Conservation (phyloP, 2,113 vertebrate species). For the Larimichthys crocea region DNA sequence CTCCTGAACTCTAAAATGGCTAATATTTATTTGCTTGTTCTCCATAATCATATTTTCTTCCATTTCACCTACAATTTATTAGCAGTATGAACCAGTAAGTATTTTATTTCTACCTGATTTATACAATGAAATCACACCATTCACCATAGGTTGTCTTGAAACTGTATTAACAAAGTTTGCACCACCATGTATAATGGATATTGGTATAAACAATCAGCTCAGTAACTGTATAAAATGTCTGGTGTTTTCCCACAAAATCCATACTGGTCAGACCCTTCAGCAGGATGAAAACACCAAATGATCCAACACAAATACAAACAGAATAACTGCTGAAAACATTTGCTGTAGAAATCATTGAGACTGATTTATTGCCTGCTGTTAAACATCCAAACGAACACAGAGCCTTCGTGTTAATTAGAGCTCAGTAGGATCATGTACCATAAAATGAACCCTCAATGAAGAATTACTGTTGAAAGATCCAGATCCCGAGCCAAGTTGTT, state of each 20-base stretch:
- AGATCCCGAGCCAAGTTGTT: not conserved
- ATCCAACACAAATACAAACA: not conserved
- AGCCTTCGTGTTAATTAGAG: conserved; percentile 17
- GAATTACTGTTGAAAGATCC: conserved; percentile 14
- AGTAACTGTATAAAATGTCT: not conserved
- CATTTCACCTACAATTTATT: not conserved
- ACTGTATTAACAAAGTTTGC: not conserved
- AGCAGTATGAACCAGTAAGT: no score
- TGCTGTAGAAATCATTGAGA: not conserved
- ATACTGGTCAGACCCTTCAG: no score
- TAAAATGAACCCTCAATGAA: conserved; percentile 29
- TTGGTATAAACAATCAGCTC: not conserved
- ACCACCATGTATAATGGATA: not conserved
- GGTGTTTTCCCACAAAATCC: not conserved
- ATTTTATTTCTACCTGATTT: not conserved
- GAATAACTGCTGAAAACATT: not conserved
- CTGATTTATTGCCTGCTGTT: conserved; percentile 15
- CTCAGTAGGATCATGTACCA: conserved; percentile 23
- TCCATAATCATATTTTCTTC: not conserved
- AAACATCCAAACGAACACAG: conserved; percentile 3
- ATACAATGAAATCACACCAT: not conserved
- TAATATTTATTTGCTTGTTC: not conserved
- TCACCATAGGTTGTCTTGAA: not conserved
- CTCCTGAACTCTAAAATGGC: not conserved
- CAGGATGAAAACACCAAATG: not conserved